phyloP scores from a whole-genome alignment of 2,797 vertebrate genomes.

The Rhyacichthys aspro region DNA sequence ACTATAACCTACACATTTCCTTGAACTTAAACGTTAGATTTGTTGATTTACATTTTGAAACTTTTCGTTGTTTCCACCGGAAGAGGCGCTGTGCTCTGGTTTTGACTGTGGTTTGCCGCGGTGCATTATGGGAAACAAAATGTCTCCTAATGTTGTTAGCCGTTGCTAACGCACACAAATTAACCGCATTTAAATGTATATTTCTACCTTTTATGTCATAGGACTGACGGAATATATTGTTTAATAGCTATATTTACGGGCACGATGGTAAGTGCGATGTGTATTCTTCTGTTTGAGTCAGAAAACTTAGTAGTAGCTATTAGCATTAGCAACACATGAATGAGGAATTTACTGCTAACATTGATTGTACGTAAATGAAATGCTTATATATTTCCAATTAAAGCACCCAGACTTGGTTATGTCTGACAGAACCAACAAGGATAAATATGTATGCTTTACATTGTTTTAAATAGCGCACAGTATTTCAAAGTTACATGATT shows the following conservation, averaged over 20 bases:
- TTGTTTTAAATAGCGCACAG: too few relatives aligned
- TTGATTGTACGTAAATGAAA: not conserved
- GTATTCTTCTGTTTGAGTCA: accelerated
- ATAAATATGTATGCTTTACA: too few relatives aligned
- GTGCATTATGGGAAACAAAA: constrained; percentile 76
- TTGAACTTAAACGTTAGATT: too few relatives aligned
- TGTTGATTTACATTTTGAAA: too few relatives aligned
- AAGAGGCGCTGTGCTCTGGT: constrained; percentile 29
- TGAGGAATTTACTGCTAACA: not conserved
- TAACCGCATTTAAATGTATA: constrained; percentile 7
- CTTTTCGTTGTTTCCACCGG: accelerated
- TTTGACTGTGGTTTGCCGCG: constrained; percentile 18
- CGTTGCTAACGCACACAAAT: constrained; percentile 20
- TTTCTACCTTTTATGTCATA: not conserved
- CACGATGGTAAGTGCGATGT: constrained; percentile 63
- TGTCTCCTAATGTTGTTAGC: constrained; percentile 47
- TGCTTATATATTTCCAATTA: not conserved
- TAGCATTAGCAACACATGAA: constrained; percentile 30
- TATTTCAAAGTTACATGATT: too few relatives aligned
- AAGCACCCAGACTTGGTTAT: accelerated
- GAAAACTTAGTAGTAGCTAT: not conserved
- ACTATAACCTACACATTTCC: too few relatives aligned
- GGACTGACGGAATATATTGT: not conserved
- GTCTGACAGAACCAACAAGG: not conserved
- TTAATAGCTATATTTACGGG: not conserved